These are phyloP conservation scores for Otus scops DNA, from an alignment of 2,797 vertebrate species.

Conservation along the genomic window DNA sequence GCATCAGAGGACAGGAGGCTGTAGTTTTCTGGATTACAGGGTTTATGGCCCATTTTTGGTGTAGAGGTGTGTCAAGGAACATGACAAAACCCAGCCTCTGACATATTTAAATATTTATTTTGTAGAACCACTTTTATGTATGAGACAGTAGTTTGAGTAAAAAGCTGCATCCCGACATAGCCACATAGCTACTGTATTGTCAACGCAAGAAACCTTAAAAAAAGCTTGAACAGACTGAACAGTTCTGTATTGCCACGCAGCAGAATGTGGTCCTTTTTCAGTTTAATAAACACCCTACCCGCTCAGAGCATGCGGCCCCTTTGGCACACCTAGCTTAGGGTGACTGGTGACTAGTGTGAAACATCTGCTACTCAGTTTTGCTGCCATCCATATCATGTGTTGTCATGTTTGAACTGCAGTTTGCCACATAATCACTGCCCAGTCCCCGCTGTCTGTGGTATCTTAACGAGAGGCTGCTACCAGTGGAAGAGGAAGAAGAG, in stretches of 20 bases:
- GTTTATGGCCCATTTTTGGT: background rate
- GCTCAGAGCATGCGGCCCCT: background rate
- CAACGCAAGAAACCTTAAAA: background rate
- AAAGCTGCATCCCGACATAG: background rate
- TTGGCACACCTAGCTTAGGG: background rate
- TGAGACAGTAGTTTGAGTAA: background rate
- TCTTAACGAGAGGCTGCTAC: background rate
- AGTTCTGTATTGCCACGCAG: background rate
- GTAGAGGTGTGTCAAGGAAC: background rate
- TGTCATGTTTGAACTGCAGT: background rate
- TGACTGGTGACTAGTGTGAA: background rate
- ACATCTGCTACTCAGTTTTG: background rate
- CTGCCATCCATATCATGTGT: background rate
- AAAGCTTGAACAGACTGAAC: background rate
- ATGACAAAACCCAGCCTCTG: background rate
- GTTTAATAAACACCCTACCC: background rate
- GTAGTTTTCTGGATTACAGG: background rate
- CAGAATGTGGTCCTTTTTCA: background rate
- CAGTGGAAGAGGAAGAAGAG: background rate
- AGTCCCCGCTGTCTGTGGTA: background rate
- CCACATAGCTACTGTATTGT: background rate
- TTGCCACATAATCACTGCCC: background rate
- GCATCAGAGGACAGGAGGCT: background rate
- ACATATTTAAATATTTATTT: constrained; percentile 60
- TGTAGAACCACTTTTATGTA: background rate